These are phyloP conservation scores for Schizotus pectinicornis DNA, from an alignment of 2,888 invertebrate genomes.

Conservation along the genomic window DNA sequence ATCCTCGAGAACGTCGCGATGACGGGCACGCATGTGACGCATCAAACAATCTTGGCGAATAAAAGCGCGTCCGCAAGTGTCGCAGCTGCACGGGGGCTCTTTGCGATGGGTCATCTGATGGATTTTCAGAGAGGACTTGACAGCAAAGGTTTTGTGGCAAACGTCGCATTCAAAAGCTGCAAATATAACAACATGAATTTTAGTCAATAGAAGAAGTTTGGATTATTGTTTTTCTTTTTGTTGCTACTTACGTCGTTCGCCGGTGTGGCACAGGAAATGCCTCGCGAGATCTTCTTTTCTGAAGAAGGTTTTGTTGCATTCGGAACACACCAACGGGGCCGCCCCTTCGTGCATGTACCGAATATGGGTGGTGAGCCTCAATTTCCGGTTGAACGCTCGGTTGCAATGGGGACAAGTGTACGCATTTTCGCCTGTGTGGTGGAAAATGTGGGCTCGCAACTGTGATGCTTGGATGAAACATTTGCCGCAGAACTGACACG, in stretches of 20 bases:
- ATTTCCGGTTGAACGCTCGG: constrained; percentile 57
- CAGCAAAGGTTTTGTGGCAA: constrained; percentile 72
- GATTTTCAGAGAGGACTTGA: constrained; percentile 72
- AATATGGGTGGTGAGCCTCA: constrained; percentile 63
- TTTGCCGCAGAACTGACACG: constrained; percentile 73
- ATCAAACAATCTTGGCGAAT: constrained; percentile 80
- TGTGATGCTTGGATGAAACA: constrained; percentile 85
- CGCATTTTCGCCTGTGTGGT: constrained; percentile 73
- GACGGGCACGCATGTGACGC: constrained; percentile 76
- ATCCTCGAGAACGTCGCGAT: constrained; percentile 70
- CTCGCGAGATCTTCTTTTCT: constrained; percentile 68
- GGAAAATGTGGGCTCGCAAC: constrained; percentile 77
- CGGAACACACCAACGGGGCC: constrained; percentile 63
- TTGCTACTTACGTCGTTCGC: constrained; percentile 63
- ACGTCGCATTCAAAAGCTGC: constrained; percentile 53
- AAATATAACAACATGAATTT: too few relatives aligned
- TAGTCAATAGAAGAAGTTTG: too few relatives aligned
- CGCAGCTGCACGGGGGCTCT: constrained; percentile 78
- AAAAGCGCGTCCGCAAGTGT: constrained; percentile 79
- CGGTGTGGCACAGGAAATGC: constrained; percentile 65
- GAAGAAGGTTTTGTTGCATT: constrained; percentile 66
- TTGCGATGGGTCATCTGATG: constrained; percentile 75
- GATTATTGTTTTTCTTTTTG: not conserved
- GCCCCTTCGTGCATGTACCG: constrained; percentile 70
- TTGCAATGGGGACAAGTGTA: constrained; percentile 69